Percentiles rank a stretch among this genome's conserved stretches.
phyloP scores from a whole-genome alignment of 2,888 invertebrate genomes.

The Bellardia bayeri region DNA sequence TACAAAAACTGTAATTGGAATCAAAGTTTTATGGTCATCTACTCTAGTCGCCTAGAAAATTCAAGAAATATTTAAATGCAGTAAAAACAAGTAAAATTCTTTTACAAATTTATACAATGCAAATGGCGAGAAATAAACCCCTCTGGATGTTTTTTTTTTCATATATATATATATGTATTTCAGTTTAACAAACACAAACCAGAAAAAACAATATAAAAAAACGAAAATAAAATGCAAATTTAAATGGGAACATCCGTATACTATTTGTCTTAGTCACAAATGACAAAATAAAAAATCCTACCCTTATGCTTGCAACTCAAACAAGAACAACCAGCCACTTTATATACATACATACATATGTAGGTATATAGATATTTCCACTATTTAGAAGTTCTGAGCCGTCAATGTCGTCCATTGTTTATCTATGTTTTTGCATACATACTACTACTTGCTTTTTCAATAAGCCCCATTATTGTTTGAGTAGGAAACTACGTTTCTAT shows the following conservation, averaged over 20 bases:
- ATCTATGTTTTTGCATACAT: conserved; percentile 62
- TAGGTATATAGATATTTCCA: conserved; percentile 42
- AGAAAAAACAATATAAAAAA: conserved; percentile 14
- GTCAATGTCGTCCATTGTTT: conserved; percentile 58
- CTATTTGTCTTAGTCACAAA: conserved; percentile 74
- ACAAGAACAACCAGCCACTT: neutral
- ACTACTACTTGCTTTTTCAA: neutral
- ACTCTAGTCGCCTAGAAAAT: neutral
- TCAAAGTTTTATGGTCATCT: conserved; percentile 34
- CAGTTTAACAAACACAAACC: neutral
- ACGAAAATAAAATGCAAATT: conserved; percentile 79
- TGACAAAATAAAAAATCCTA: conserved; percentile 49
- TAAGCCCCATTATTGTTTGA: conserved; percentile 15
- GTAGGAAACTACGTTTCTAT: neutral
- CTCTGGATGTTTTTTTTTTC: conserved; percentile 7
- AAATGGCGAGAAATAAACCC: conserved; percentile 12
- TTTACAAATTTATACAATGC: conserved; percentile 29
- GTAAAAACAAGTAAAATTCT: conserved; percentile 16
- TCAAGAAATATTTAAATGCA: conserved; percentile 17
- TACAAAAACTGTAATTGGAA: conserved; percentile 35
- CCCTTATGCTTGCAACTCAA: conserved; percentile 52
- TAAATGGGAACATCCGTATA: conserved; percentile 77
- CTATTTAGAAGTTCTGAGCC: conserved; percentile 39
- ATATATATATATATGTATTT: neutral
- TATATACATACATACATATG: too few relatives aligned